phyloP scores from a whole-genome alignment of 2,888 invertebrate genomes.

The Eristalis tenax region DNA sequence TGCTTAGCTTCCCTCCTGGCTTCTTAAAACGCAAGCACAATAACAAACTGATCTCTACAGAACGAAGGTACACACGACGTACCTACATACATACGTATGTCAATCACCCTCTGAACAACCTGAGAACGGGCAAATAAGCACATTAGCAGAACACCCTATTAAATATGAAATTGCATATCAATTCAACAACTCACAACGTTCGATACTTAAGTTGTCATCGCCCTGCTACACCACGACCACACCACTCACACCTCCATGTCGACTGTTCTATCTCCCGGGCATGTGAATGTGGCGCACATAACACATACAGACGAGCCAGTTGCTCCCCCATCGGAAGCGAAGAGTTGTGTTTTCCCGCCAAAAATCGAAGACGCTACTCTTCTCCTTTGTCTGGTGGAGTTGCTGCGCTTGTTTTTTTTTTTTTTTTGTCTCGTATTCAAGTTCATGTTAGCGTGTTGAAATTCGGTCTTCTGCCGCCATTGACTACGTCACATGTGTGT shows the following conservation, averaged over 20 bases:
- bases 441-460: slow-evolving; percentile 54
- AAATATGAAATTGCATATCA: slow-evolving; percentile 48
- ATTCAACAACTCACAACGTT: slow-evolving; percentile 20
- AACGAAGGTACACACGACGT: neutral
- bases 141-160: slow-evolving; percentile 14
- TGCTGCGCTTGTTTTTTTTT: slow-evolving; percentile 15
- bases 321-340: neutral
- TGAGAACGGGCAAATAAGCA: neutral
- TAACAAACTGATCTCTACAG: neutral
- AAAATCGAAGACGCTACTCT: slow-evolving; percentile 64
- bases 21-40: neutral
- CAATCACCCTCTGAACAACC: neutral
- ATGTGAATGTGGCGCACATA: neutral
- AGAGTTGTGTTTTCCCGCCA: slow-evolving; percentile 51
- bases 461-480: slow-evolving; percentile 19
- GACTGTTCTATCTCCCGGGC: neutral
- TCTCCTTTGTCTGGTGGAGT: slow-evolving; percentile 21
- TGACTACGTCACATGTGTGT: slow-evolving; percentile 31
- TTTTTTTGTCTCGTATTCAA: slow-evolving; percentile 38
- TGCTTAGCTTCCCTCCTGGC: neutral
- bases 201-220: slow-evolving; percentile 36
- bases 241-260: neutral
- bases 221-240: neutral
- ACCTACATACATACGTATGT: neutral
- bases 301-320: neutral